phyloP scores from a whole-genome alignment of 2,797 vertebrate species.

The Eurystomus glaucurus region DNA sequence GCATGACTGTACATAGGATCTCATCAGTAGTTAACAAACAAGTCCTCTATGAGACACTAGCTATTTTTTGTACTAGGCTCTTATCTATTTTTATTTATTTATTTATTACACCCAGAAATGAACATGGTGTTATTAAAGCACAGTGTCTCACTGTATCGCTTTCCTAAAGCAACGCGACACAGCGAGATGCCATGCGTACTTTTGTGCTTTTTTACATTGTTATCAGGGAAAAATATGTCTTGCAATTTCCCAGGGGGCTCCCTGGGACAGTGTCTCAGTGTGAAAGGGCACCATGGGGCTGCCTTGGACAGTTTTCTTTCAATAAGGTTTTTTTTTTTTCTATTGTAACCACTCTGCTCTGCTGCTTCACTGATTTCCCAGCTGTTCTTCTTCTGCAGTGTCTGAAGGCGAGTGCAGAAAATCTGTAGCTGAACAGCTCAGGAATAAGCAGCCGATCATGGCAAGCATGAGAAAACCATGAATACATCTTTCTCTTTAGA shows the following conservation, averaged over 20 bases:
- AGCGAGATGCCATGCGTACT: background rate
- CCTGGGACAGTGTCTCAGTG: conserved; percentile 55
- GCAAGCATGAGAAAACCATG: conserved; percentile 57
- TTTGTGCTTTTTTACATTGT: conserved; percentile 46
- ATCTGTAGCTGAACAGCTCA: conserved; percentile 48
- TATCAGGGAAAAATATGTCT: conserved; percentile 68
- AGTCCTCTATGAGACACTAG: conserved; percentile 31
- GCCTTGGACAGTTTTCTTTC: conserved; percentile 77
- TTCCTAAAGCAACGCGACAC: background rate
- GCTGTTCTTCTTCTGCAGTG: conserved; percentile 63
- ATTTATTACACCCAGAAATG: background rate
- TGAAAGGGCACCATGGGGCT: conserved; percentile 75
- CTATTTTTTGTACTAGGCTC: background rate
- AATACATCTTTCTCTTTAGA: background rate
- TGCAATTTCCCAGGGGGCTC: conserved; percentile 63
- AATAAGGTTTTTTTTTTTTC: conserved; percentile 36
- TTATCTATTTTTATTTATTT: background rate
- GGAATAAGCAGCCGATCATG: conserved; percentile 14
- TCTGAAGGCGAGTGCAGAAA: conserved; percentile 64
- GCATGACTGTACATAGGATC: conserved; percentile 10
- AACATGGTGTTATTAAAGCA: accelerated
- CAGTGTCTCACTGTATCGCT: background rate
- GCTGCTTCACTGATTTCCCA: conserved; percentile 80
- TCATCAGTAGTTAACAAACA: conserved; percentile 67
- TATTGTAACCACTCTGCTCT: conserved; percentile 79